Evolutionary conservation across 2,888 invertebrate species (phyloP).

Genomic region (Drosophila helvetica): DNA sequence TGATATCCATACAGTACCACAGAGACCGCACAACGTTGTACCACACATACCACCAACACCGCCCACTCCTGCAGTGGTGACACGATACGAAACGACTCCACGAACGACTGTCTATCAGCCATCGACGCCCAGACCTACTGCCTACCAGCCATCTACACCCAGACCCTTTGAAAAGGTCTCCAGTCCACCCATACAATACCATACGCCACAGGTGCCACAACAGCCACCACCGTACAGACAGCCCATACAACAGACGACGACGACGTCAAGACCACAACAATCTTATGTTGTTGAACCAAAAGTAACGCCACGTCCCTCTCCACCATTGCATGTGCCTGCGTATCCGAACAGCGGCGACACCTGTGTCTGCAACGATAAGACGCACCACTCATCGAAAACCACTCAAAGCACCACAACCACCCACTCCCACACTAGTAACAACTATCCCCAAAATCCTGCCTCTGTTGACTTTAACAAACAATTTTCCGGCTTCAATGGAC

Average conservation of each 20-base stretch:
- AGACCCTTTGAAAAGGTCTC: slow-evolving; percentile 50
- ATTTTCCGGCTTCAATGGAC: slow-evolving; percentile 72
- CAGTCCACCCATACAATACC: slow-evolving; percentile 46
- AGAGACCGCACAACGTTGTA: neutral
- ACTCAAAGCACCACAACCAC: slow-evolving; percentile 48
- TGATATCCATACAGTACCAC: slow-evolving; percentile 67
- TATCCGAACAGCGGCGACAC: slow-evolving; percentile 63
- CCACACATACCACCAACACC: slow-evolving; percentile 42
- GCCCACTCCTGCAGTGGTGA: slow-evolving; percentile 52
- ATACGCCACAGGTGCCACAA: slow-evolving; percentile 39
- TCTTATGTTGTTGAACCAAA: slow-evolving; percentile 52
- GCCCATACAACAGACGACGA: slow-evolving; percentile 5
- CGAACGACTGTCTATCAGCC: slow-evolving; percentile 7
- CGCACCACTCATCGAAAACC: slow-evolving; percentile 72
- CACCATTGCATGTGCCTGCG: slow-evolving; percentile 66
- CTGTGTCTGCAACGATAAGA: slow-evolving; percentile 79
- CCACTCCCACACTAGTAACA: slow-evolving; percentile 50
- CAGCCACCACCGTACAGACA: slow-evolving; percentile 8
- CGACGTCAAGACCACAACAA: slow-evolving; percentile 12
- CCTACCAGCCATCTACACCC: slow-evolving; percentile 52
- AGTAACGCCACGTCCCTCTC: slow-evolving; percentile 76
- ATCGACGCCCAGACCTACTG: slow-evolving; percentile 45
- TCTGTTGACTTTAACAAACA: slow-evolving; percentile 73
- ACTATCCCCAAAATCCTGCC: slow-evolving; percentile 68
- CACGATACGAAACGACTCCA: slow-evolving; percentile 50